Evolutionary conservation across 2,888 invertebrate species (phyloP), one percentile per base, ranked within the genome.

Genomic region (Limnephilus auricula): DNA sequence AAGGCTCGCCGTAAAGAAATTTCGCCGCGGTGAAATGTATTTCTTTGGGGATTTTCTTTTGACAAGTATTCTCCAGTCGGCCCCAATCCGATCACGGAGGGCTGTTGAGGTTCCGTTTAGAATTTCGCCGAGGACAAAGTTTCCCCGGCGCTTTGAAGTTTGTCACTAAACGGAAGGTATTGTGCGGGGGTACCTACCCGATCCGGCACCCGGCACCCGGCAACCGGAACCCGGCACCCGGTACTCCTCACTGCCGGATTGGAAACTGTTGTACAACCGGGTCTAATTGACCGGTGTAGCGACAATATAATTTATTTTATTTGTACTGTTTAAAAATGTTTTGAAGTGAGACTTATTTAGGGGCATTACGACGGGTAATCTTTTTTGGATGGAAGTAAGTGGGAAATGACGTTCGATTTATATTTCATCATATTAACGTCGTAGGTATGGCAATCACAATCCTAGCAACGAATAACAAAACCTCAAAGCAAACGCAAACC

Each of bases 161-260:
- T 86, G 86, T 86, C 86, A 86, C 50, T 86, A 86, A 86, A 86
- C 86, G 86, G 86, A 86, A 86, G 50, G 45, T 50, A 86, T 50
- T 30, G 84, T 80, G 32, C n/a, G 86, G 25, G 86, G 31, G 50
- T 2, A 50, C 45, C 50, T 31, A 50, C 50, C 45, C n/a, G 50
- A 4, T 93, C 95, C 0, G 93, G 94, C 0, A 95, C 95, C 0
- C 95, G 95, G 0, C 92, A 90, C 30, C 91, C 95, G 4, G 93
- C 95, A 0, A 95, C 95, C 0, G 91, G 94, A 78, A 96, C 96
- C 0, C 96, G 96, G 0, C 94, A 96, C 0, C 18, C 18, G 18
- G 50, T 5, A 3, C 18, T 18, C 5, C 18, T 2, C 65, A 65
- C 25, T 65, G 5, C 18, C 65, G 25, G 65, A 65, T 25, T n/a